Base-by-base conservation (phyloP, 2,888 invertebrate species). In the Parnassius orleans region DNA sequence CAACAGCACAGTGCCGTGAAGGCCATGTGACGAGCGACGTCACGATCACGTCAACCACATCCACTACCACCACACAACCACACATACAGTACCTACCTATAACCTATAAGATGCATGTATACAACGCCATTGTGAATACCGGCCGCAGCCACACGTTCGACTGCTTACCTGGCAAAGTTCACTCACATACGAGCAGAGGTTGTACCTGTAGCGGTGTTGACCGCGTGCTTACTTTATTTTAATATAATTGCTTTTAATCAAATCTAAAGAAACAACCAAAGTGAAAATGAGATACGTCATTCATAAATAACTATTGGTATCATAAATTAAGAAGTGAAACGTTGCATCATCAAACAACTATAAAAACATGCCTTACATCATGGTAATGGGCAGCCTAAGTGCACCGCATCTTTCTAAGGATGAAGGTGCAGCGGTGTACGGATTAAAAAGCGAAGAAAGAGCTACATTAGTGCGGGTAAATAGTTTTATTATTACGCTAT, bases 341-440 rank as follows among this genome's bases (percentile, higher is more conserved):
- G 42, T 63, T 19, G 55, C 58, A 47, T 33, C 43, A 52, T 52
- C 54, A 44, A 54, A 59, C 65, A 61, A 65, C 19, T 69, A 58
- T 61, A 66, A 43, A 66, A 86, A 70, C 55, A 92, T 92, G 92
- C 92, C 92, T 68, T 92, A 92, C 73, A 84, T 92, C 60, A 91
- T 92, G 88, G 87, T 92, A 64, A 90, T 90, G 86, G 92, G 91
- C 54, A 86, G 86, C 74, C 80, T 92, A 24, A 88, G 84, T 66
- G 84, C 88, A 63, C 83, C 79, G 63, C 87, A 90, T 72, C 81
- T 92, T 3, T 87, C 87, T 7, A 90, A 88, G 72, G 90, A 89
- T 70, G 91, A 91, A 68, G 88, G 90, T 54, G 88, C 88, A 15
- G 86, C 90, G 42, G 90, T 92, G 54, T 90, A 89, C 68, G 92